phyloP scores from a whole-genome alignment of 2,888 invertebrate genomes.

The Meliscaeva auricollis region DNA sequence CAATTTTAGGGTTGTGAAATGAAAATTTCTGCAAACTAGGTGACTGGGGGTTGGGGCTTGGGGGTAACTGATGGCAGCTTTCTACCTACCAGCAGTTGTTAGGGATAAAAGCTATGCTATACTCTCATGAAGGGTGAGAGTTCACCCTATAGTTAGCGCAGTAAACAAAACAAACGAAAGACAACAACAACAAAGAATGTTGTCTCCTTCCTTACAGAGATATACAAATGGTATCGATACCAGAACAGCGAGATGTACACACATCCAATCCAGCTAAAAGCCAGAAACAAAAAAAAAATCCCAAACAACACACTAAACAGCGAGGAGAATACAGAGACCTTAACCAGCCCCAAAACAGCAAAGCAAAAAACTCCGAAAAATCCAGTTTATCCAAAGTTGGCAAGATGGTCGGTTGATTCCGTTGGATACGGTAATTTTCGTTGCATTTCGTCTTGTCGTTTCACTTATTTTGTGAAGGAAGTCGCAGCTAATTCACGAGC shows the following conservation, averaged over 20 bases:
- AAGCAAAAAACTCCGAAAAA: slow-evolving; percentile 79
- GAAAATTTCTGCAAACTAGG: slow-evolving; percentile 54
- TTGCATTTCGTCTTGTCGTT: slow-evolving; percentile 51
- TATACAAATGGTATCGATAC: slow-evolving; percentile 27
- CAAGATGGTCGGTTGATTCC: slow-evolving; percentile 81
- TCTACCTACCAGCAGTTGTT: slow-evolving; percentile 20
- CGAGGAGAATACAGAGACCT: background rate
- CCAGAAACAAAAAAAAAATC: slow-evolving; percentile 42
- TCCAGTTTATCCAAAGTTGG: slow-evolving; percentile 84
- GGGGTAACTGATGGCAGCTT: no score
- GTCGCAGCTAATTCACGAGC: slow-evolving; percentile 57
- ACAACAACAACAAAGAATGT: slow-evolving; percentile 54
- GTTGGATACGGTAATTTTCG: slow-evolving; percentile 48
- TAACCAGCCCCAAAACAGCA: slow-evolving; percentile 19
- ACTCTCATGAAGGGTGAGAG: slow-evolving; percentile 5
- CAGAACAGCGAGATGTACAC: slow-evolving; percentile 9
- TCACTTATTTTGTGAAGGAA: slow-evolving; percentile 62
- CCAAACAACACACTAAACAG: slow-evolving; percentile 52
- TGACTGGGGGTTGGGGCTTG: slow-evolving; percentile 13
- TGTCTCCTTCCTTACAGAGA: slow-evolving; percentile 38
- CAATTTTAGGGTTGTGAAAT: no score
- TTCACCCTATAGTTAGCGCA: slow-evolving; percentile 3
- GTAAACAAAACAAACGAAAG: slow-evolving; percentile 9
- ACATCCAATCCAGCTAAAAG: slow-evolving; percentile 41
- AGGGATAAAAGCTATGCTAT: slow-evolving; percentile 13